Evolutionary conservation across 2,113 vertebrate genomes (phyloP).

Genomic region (Oncorhynchus tshawytscha): DNA sequence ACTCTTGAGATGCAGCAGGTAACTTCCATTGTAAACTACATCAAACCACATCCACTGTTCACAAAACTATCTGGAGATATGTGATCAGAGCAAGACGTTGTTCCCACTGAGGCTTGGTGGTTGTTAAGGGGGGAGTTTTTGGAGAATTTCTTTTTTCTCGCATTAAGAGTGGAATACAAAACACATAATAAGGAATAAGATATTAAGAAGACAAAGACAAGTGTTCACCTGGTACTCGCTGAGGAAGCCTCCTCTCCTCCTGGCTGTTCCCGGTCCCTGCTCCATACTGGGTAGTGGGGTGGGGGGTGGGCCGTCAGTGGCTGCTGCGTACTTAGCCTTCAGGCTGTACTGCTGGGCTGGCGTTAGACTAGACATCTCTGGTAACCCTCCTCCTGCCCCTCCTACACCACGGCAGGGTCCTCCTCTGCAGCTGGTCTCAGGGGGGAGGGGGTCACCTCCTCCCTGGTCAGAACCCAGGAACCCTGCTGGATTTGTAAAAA

Average conservation of each 20-base stretch:
- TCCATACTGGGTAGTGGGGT: constrained; percentile 83
- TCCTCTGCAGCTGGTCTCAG: constrained; percentile 71
- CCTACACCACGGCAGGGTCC: constrained; percentile 57
- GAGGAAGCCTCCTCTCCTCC: constrained; percentile 54
- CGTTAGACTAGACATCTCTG: constrained; percentile 80
- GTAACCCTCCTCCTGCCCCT: constrained; percentile 62
- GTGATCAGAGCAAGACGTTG: no score
- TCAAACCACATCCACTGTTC: no score
- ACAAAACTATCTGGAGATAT: no score
- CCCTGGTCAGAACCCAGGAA: constrained; percentile 57
- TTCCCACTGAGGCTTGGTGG: no score
- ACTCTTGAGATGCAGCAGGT: no score
- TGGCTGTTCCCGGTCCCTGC: constrained; percentile 48
- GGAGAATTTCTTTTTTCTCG: no score
- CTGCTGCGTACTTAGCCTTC: constrained; percentile 88
- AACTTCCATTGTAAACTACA: no score
- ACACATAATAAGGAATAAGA: no score
- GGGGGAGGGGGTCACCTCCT: constrained; percentile 71
- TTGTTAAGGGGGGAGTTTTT: no score
- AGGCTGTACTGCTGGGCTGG: constrained; percentile 90
- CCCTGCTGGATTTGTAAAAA: neutral
- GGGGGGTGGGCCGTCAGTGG: constrained; percentile 85
- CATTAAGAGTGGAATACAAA: no score
- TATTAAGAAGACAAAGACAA: no score
- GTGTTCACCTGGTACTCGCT: constrained; percentile 61